Percentiles rank a stretch among this genome's conserved stretches.
phyloP scores from a whole-genome alignment of 2,797 vertebrate species.

The Rhinoraja longicauda region DNA sequence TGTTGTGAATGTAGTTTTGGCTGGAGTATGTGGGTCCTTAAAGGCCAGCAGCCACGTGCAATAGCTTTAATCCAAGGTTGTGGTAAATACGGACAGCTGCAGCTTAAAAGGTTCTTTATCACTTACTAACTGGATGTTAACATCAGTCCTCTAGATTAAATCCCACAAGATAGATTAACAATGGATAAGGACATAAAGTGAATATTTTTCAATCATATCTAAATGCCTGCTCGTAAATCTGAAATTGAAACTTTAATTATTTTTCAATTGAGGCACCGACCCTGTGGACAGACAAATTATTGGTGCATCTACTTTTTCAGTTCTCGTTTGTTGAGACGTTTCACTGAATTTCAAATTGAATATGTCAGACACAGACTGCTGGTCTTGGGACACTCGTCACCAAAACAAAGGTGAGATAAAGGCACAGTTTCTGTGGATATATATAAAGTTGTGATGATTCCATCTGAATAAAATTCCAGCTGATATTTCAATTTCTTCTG shows the following conservation, averaged over 20 bases:
- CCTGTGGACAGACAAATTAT: background rate
- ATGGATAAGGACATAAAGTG: background rate
- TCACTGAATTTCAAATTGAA: background rate
- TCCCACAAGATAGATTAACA: background rate
- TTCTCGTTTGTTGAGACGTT: no score
- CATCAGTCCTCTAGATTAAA: background rate
- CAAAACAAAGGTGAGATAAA: background rate
- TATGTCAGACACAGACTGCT: no score
- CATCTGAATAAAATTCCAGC: background rate
- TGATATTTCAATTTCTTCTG: background rate
- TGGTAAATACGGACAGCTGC: background rate
- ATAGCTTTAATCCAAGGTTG: background rate
- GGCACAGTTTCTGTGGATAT: background rate
- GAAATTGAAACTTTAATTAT: background rate
- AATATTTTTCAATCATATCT: background rate
- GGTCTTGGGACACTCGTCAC: background rate
- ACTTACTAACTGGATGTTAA: background rate
- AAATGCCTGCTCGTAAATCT: background rate
- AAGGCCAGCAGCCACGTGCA: background rate
- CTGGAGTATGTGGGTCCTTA: background rate
- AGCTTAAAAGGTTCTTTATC: background rate
- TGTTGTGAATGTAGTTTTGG: background rate
- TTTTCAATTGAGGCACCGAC: no score
- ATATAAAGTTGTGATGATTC: background rate
- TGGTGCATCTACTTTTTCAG: background rate